Percentiles rank a stretch among this genome's conserved stretches.
These are phyloP conservation scores for Hippoglossus hippoglossus DNA, from an alignment of 2,797 vertebrate species.

Conservation along the genomic window DNA sequence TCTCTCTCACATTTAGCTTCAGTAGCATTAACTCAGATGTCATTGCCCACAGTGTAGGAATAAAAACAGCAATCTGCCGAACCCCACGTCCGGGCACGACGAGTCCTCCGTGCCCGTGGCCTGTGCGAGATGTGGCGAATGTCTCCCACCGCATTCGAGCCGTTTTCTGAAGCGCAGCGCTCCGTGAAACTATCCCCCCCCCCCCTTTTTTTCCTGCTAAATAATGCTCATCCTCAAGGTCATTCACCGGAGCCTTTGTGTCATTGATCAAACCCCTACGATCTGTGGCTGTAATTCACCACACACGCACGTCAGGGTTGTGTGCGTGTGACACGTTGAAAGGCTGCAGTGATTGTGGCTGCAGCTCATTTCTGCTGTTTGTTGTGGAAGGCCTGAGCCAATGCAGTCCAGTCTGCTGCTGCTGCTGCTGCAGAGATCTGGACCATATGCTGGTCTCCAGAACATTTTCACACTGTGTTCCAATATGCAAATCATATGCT, in stretches of 20 bases:
- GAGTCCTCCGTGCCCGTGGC: constrained; percentile 33
- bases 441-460: constrained; percentile 47
- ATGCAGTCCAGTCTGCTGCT: constrained; percentile 64
- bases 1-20: constrained; percentile 42
- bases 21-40: constrained; percentile 58
- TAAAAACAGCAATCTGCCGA: constrained; percentile 38
- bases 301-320: not conserved
- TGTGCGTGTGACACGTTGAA: constrained; percentile 12
- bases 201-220: constrained; percentile 43
- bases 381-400: constrained; percentile 69
- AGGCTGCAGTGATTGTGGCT: constrained; percentile 27
- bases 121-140: constrained; percentile 21
- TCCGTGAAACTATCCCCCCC: constrained; percentile 16
- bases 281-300: constrained; percentile 11
- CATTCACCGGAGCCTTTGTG: constrained; percentile 69
- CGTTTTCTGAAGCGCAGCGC: not conserved
- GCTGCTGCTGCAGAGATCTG: constrained; percentile 63
- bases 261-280: constrained; percentile 26
- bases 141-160: constrained; percentile 6
- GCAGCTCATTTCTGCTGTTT: constrained; percentile 62
- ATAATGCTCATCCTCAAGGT: constrained; percentile 84
- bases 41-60: constrained; percentile 53
- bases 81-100: constrained; percentile 2
- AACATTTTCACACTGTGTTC: constrained; percentile 29
- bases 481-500: constrained; percentile 21